A percentile compares a stretch with the other conserved stretches of the same genome.
Conservation (phyloP, 2,888 invertebrate genomes). For the Cistogaster globosa region DNA sequence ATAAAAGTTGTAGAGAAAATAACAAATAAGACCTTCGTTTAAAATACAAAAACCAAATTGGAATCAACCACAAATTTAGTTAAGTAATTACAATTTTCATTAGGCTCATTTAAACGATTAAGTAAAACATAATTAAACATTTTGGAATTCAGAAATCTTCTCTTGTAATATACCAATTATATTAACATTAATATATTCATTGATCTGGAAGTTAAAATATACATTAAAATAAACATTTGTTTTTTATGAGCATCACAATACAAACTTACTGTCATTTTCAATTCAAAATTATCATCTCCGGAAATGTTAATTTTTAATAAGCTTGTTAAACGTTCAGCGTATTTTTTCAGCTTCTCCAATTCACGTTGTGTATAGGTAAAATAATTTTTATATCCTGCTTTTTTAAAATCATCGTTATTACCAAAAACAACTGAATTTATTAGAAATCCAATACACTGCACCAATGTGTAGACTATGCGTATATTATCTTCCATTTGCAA, state of each 20-base stretch:
- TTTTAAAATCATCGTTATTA: conserved; percentile 74
- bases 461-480: conserved; percentile 73
- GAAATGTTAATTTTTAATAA: conserved; percentile 65
- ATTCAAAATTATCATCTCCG: conserved; percentile 71
- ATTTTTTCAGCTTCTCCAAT: conserved; percentile 71
- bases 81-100: background rate
- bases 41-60: background rate
- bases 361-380: conserved; percentile 71
- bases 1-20: background rate
- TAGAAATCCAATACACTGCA: conserved; percentile 74
- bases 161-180: conserved; percentile 71
- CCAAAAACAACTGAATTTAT: conserved; percentile 73
- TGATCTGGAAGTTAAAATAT: conserved; percentile 70
- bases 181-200: conserved; percentile 72
- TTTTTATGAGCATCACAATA: background rate
- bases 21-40: background rate
- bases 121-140: conserved; percentile 13
- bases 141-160: conserved; percentile 71
- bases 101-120: background rate
- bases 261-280: conserved; percentile 72
- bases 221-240: background rate
- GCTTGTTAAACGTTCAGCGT: conserved; percentile 70
- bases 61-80: background rate
- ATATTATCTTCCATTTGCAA: conserved; percentile 73
- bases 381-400: conserved; percentile 75